phyloP scores from a whole-genome alignment of 2,113 vertebrate species.

The Caracal caracal region DNA sequence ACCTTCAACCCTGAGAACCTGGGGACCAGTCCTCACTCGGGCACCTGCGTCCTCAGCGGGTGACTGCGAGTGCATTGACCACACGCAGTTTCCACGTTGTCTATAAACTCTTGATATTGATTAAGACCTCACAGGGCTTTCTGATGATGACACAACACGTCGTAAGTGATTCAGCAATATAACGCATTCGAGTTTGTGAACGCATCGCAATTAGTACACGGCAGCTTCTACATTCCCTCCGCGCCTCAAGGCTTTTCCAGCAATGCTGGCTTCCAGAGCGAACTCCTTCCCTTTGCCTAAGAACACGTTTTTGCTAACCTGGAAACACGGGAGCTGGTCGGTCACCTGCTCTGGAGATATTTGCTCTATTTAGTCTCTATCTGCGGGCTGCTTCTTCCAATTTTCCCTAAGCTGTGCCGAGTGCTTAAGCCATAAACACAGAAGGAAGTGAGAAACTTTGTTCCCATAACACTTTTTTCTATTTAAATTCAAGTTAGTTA shows the following conservation, averaged over 20 bases:
- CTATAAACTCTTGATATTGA: neutral
- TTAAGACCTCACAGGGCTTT: neutral
- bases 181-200: neutral
- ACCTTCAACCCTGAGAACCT: neutral
- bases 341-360: neutral
- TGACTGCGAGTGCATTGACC: rapidly evolving
- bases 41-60: neutral
- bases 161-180: neutral
- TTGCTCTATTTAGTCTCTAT: neutral
- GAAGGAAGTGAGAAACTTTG: neutral
- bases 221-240: rapidly evolving
- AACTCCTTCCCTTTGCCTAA: neutral
- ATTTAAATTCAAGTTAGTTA: too few species aligned
- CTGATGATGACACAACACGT: neutral
- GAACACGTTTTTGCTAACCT: neutral
- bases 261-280: neutral
- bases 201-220: neutral
- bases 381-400: neutral
- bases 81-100: neutral
- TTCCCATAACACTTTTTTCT: too few species aligned
- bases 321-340: neutral
- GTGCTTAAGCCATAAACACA: neutral
- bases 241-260: neutral
- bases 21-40: neutral
- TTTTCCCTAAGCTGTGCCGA: neutral